Percentiles rank a stretch among this genome's conserved stretches.
Conservation (phyloP, 37 sponge, comb jelly and placozoan species). For the Cladorhizidae sp. region DNA sequence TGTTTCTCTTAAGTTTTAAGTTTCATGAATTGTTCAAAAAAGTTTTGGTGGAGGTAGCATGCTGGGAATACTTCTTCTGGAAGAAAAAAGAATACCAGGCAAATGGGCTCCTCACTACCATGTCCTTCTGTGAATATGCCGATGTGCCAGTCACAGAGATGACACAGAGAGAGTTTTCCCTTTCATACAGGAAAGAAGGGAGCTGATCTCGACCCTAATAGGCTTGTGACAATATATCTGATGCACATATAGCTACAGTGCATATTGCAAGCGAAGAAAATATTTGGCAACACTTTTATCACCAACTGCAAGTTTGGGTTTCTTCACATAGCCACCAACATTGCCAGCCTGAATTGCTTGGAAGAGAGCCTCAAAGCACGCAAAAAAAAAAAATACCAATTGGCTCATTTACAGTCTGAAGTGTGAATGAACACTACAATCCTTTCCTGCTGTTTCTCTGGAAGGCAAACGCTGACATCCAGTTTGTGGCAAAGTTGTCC, state of each 20-base stretch:
- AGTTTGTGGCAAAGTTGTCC: slow-evolving; percentile 47
- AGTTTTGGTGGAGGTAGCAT: slow-evolving; percentile 40
- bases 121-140: too few species aligned
- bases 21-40: slow-evolving; percentile 27
- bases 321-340: slow-evolving; percentile 29
- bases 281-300: slow-evolving; percentile 21
- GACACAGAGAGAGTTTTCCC: slow-evolving; percentile 19
- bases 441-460: slow-evolving; percentile 56
- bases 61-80: slow-evolving; percentile 48
- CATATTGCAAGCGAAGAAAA: slow-evolving; percentile 44
- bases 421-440: slow-evolving; percentile 58
- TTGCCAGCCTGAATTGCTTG: slow-evolving; percentile 13
- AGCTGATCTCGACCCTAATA: slow-evolving; percentile 36
- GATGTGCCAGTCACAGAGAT: slow-evolving; percentile 50
- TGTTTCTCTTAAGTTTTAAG: slow-evolving; percentile 31
- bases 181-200: background rate
- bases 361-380: slow-evolving; percentile 25
- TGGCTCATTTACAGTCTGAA: slow-evolving; percentile 18
- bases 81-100: slow-evolving; percentile 40
- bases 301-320: slow-evolving; percentile 54
- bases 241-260: slow-evolving; percentile 24
- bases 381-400: slow-evolving; percentile 40
- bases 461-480: slow-evolving; percentile 70
- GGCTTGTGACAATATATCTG: slow-evolving; percentile 37
- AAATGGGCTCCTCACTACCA: slow-evolving; percentile 61